Conservation (phyloP, 2,113 vertebrate genomes). For the Pterophyllum scalare region DNA sequence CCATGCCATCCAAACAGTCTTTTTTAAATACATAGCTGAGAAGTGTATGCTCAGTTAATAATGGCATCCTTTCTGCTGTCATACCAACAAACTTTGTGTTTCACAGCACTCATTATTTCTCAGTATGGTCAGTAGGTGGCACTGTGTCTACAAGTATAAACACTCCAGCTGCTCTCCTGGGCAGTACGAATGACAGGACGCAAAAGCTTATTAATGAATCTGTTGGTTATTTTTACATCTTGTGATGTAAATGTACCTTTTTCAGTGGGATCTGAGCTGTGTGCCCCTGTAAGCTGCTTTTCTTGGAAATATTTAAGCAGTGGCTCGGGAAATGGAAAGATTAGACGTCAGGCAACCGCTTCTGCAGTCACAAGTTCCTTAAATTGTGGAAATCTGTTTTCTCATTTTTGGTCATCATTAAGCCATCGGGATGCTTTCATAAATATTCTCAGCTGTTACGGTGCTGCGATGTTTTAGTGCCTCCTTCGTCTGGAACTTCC, state of each 20-base stretch:
- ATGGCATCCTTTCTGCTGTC: not conserved
- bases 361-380: not conserved
- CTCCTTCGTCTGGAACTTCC: not conserved
- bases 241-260: not conserved
- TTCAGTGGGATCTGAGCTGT: not conserved
- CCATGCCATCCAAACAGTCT: not conserved
- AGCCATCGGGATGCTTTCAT: slow-evolving; percentile 32
- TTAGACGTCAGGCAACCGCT: not conserved
- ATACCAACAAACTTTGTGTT: not conserved
- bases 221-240: slow-evolving; percentile 3
- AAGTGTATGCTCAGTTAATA: not conserved
- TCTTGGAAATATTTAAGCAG: not conserved
- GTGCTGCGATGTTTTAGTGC: not conserved
- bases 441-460: slow-evolving; percentile 41
- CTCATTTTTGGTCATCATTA: not conserved
- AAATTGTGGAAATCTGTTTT: not conserved
- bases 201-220: not conserved
- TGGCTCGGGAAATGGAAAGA: not conserved
- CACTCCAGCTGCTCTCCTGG: not conserved
- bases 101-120: not conserved
- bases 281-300: not conserved
- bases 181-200: not conserved
- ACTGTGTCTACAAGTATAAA: not conserved
- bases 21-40: not conserved
- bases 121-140: slow-evolving; percentile 49